Conservation (phyloP, 2,888 invertebrate species). For the Tenthredo amoena region DNA sequence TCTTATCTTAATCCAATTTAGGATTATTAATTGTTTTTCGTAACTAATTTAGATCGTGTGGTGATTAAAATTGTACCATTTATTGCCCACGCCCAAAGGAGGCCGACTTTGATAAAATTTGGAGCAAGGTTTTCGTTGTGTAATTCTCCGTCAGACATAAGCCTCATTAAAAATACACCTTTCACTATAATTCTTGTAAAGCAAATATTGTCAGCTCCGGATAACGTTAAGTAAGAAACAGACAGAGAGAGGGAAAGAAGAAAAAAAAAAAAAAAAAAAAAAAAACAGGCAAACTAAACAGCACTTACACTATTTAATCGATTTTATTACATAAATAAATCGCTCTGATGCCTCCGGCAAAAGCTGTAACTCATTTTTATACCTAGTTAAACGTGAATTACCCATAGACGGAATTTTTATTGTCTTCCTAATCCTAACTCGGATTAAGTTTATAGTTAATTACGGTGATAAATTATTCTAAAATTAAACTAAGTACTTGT, state of each 20-base stretch:
- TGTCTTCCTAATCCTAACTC: neutral
- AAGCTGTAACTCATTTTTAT: neutral
- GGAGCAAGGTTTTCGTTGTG: slow-evolving; percentile 52
- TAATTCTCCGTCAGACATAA: neutral
- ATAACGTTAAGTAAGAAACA: slow-evolving; percentile 2
- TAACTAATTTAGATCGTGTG: neutral
- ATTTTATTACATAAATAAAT: slow-evolving; percentile 13
- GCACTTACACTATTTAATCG: neutral
- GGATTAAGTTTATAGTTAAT: neutral
- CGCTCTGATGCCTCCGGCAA: neutral
- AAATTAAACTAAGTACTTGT: neutral
- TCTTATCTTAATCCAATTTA: neutral
- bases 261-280: neutral
- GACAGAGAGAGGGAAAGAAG: neutral
- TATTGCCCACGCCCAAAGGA: slow-evolving; percentile 43
- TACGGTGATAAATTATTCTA: neutral
- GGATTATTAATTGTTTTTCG: neutral
- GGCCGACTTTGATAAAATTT: slow-evolving; percentile 31
- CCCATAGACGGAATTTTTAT: neutral
- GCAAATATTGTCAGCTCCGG: neutral
- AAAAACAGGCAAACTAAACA: neutral
- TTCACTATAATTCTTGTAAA: slow-evolving; percentile 47
- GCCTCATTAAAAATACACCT: slow-evolving; percentile 51
- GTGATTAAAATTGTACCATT: neutral
- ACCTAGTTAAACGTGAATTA: neutral